Evolutionary conservation across 2,797 vertebrate species (phyloP), one percentile per base, ranked within the genome.

Genomic region (Balearica regulorum): DNA sequence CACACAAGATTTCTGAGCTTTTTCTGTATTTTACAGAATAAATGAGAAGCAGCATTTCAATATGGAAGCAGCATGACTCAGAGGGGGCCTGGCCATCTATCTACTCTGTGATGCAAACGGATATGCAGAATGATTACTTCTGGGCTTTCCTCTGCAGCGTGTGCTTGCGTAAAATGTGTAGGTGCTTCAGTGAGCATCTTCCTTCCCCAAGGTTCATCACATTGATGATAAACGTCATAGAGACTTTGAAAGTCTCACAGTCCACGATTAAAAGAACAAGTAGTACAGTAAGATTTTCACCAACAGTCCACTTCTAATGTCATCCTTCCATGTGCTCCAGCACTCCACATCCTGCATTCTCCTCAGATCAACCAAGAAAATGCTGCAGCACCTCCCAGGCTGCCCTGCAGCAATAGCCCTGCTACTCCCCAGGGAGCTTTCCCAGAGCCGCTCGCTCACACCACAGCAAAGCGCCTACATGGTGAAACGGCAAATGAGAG

Each of bases 401-500:
- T 89, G 62, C 48, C 24, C 48, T 19, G 13, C 66, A 49, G 2
- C 0, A 0, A 46, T 8, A 22, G 41, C 46, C 66, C 66, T 37
- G 14, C 37, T 12, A 2, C 46, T 66, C n/a, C 31, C 53, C 43
- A 15, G 25, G 22, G 21, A 91, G 43, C 18, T 68, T 43, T 65
- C n/a, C 53, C 69, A 62, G 44, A 73, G 29, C 33, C 1, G 1
- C 5, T 39, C 0, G 1, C 64, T 70, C 49, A 35, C 25, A 53
- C n/a, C 53, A 64, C 49, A 69, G 54, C 6, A 20, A 68, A 60
- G 43, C 61, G 55, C 10, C 25, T 5, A 21, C 33, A 24, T 29
- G 16, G 25, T 9, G 64, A 73, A 70, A 73, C 1, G 1, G 21
- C 17, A 66, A 70, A 54, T 0, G 0, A 80, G 22, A 37, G 43